These are phyloP conservation scores for Typhlichthys subterraneus DNA, from an alignment of 2,797 vertebrate species.

Conservation along the genomic window DNA sequence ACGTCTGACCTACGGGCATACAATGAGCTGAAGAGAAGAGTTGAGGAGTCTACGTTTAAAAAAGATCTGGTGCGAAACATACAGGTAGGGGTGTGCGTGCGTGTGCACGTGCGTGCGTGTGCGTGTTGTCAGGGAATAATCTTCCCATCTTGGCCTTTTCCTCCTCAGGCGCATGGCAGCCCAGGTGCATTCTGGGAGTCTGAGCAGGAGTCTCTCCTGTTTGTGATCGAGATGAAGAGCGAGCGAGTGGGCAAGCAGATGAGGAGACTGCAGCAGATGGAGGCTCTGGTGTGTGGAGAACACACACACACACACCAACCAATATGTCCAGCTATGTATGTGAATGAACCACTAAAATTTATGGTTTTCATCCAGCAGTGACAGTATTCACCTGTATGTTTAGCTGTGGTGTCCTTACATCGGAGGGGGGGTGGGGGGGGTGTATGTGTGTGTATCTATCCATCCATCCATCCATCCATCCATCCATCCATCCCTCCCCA, in stretches of 20 bases:
- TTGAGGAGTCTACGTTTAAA: conserved; percentile 82
- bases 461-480: too few species aligned
- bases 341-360: too few species aligned
- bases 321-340: too few species aligned
- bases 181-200: conserved; percentile 93
- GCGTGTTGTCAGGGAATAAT: not conserved
- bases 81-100: conserved; percentile 71
- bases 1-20: conserved; percentile 80
- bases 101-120: not conserved
- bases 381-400: too few species aligned
- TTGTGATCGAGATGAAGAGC: conserved; percentile 94
- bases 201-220: conserved; percentile 91
- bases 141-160: not conserved
- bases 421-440: too few species aligned
- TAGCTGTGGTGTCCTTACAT: too few species aligned
- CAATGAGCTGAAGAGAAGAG: conserved; percentile 82
- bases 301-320: not conserved
- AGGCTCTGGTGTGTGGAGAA: conserved; percentile 73
- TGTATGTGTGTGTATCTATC: too few species aligned
- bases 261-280: conserved; percentile 84
- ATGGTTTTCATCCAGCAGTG: too few species aligned
- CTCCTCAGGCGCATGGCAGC: conserved; percentile 84
- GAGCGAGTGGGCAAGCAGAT: conserved; percentile 83
- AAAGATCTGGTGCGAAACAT: conserved; percentile 87
- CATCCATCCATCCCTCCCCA: too few species aligned